Evolutionary conservation across 2,888 invertebrate species (phyloP), one percentile per base, ranked within the genome.

Genomic region (Rhingia rostrata): DNA sequence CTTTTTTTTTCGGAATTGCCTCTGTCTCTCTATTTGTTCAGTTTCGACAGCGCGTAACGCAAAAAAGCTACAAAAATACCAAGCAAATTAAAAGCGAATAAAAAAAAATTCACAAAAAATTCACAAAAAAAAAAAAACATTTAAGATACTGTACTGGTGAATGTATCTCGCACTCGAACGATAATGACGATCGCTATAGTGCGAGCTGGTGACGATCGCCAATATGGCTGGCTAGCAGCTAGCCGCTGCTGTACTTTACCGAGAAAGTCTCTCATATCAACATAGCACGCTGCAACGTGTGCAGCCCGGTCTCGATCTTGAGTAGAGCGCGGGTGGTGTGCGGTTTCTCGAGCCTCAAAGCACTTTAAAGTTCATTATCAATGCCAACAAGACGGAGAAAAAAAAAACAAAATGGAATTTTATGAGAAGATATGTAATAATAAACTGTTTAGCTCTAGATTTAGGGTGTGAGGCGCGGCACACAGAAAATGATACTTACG

Each of bases 331-430:
- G 56, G 58, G 66, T 41, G 60, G 39, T 14, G 32, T 63, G 51
- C 10, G 51, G 60, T 37, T 66, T 39, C 22, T 22, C 22, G 22
- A 61, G 78, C 49, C 61, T 37, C 60, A 41, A 53, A 77, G 14
- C 61, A 73, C 67, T 83, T 83, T 64, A 83, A 79, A 83, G 73
- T 79, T 83, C 79, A 83, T 83, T 83, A 83, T 83, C 83, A 83
- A 74, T 83, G 79, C 83, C 73, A 83, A 74, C 79, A 79, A 83
- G 63, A 73, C 51, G 30, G 51, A 47, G 77, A 63, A 70, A 64
- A n/a, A 64, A n/a, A 67, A 12, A 51, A 41, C 41, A 37, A 67
- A 69, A 63, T 41, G 43, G 22, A 5, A 5, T 41, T n/a, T 41
- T 6, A 64, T 12, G 53, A 69, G 54, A 72, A 49, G 41, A 69